phyloP scores from a whole-genome alignment of 2,113 vertebrate genomes.

The Bufo gargarizans region DNA sequence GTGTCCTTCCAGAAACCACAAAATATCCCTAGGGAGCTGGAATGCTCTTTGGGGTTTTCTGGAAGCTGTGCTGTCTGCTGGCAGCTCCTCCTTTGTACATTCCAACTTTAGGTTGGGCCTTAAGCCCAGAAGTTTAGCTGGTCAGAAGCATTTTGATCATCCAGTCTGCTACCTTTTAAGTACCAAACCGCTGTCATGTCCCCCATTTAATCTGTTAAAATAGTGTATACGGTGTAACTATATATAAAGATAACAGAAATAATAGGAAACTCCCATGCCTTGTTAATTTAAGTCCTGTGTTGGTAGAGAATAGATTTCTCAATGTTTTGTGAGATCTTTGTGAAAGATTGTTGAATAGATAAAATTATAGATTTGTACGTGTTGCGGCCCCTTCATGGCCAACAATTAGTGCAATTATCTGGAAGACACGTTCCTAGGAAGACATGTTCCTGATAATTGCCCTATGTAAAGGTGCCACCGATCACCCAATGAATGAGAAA shows the following conservation, averaged over 20 bases:
- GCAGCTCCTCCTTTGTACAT: not conserved
- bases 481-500: no score
- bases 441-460: no score
- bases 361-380: not conserved
- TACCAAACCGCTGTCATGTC: not conserved
- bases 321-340: not conserved
- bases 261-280: not conserved
- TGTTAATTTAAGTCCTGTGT: not conserved
- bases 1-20: constrained; percentile 37
- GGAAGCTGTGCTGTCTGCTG: constrained; percentile 27
- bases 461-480: no score
- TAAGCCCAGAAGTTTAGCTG: constrained; percentile 39
- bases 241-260: not conserved
- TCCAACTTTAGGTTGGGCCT: constrained; percentile 45
- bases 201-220: constrained; percentile 7
- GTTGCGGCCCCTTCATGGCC: no score
- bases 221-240: not conserved
- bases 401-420: no score
- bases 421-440: no score
- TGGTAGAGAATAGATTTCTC: not conserved
- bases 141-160: constrained; percentile 34
- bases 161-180: not conserved
- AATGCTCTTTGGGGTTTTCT: constrained; percentile 47
- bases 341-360: not conserved
- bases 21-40: constrained; percentile 14